phyloP scores from a whole-genome alignment of 1,140 invertebrate genomes.

The Zophobas morio region DNA sequence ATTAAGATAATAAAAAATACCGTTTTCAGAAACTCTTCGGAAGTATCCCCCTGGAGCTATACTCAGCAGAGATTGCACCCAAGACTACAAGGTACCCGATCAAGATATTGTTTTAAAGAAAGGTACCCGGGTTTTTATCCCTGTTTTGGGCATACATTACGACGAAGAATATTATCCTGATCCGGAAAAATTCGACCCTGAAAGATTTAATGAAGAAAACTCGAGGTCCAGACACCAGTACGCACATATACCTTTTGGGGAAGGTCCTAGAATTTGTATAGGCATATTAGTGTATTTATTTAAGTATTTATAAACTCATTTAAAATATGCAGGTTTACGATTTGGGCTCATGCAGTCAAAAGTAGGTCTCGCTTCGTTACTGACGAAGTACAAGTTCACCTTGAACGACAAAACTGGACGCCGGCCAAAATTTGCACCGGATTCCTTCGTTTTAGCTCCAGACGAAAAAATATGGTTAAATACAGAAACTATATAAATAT shows the following conservation, averaged over 20 bases:
- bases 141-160: slow-evolving; percentile 67
- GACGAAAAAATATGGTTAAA: background rate
- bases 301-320: background rate
- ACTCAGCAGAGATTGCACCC: slow-evolving; percentile 53
- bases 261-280: background rate
- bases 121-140: slow-evolving; percentile 66
- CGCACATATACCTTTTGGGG: background rate
- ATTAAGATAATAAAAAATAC: no score
- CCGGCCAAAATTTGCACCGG: background rate
- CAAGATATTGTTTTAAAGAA: slow-evolving; percentile 67
- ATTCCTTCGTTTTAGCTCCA: background rate
- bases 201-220: background rate
- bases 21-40: no score
- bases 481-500: no score
- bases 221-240: background rate
- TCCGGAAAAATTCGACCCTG: background rate
- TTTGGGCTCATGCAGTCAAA: background rate
- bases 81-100: slow-evolving; percentile 67
- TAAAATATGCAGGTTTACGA: background rate
- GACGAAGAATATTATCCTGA: no score
- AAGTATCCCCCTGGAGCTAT: background rate
- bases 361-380: background rate
- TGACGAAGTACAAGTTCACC: background rate
- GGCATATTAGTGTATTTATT: background rate
- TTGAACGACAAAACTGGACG: background rate